phyloP scores from a whole-genome alignment of 53 echinoderm and acorn worm species.

The Luidia sarsii region DNA sequence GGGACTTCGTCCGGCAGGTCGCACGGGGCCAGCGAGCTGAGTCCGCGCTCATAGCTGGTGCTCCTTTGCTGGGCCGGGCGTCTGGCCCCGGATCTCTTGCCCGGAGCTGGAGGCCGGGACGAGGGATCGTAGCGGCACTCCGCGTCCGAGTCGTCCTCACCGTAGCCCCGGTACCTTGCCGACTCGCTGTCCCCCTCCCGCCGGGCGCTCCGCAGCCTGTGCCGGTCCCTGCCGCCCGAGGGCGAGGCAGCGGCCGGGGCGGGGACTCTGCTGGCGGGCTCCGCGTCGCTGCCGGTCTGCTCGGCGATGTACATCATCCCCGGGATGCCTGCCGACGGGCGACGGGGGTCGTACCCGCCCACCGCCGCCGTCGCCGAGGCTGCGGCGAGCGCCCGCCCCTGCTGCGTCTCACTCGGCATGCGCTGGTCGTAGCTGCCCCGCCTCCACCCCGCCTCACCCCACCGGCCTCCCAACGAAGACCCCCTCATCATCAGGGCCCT shows the following conservation, averaged over 20 bases:
- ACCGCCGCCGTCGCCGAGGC: no score
- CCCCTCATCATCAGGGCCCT: no score
- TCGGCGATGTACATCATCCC: constrained; percentile 37
- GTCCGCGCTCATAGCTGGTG: not conserved
- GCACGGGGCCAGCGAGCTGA: not conserved
- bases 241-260: no score
- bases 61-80: not conserved
- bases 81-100: constrained; percentile 14
- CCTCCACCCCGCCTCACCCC: not conserved
- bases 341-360: no score
- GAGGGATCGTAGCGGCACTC: constrained; percentile 50
- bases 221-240: no score
- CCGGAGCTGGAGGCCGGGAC: constrained; percentile 24
- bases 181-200: no score
- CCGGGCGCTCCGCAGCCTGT: no score
- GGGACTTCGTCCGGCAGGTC: not conserved
- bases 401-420: constrained; percentile 10
- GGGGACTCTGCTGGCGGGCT: no score
- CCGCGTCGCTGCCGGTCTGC: constrained; percentile 5
- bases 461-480: no score
- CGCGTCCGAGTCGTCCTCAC: constrained; percentile 23
- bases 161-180: constrained; percentile 23
- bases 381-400: not conserved
- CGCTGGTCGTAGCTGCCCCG: constrained; percentile 26
- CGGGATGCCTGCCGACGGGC: not conserved